These are phyloP conservation scores for Dasypus novemcinctus DNA, from an alignment of 2,113 vertebrate species.

Conservation along the genomic window DNA sequence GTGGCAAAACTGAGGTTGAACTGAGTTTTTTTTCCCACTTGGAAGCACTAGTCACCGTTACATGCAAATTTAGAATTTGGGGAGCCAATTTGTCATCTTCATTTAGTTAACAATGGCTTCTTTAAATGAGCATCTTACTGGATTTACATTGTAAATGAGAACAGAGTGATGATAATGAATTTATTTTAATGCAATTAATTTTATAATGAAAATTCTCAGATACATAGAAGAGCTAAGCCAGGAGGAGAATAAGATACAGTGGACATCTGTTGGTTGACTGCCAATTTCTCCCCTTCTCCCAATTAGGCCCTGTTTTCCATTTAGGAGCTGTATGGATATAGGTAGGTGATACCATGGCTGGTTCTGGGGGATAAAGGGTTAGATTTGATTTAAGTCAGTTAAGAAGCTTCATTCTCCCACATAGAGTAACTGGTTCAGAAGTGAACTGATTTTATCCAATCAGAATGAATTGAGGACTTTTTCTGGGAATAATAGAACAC, in stretches of 20 bases:
- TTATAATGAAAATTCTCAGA: not conserved
- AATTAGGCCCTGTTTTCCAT: not conserved
- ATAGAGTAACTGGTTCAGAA: not conserved
- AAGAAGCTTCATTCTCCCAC: not conserved
- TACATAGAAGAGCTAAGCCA: not conserved
- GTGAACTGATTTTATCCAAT: not conserved
- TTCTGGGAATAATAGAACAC: not conserved
- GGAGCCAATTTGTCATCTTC: not conserved
- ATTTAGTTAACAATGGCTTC: not conserved
- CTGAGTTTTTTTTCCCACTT: not conserved
- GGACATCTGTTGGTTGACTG: not conserved
- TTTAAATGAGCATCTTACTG: not conserved
- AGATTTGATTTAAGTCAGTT: not conserved
- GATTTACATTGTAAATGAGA: not conserved
- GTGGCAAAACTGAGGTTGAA: not conserved
- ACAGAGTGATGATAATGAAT: not conserved
- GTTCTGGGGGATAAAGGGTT: not conserved
- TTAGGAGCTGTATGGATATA: not conserved
- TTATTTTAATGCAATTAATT: not conserved
- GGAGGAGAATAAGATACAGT: not conserved
- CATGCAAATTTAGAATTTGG: not conserved
- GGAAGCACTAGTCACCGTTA: not conserved
- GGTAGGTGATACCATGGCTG: not conserved
- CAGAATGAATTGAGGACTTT: not conserved
- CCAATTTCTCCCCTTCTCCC: not conserved